Conservation (phyloP, 2,797 vertebrate species). For the Argentina silus region DNA sequence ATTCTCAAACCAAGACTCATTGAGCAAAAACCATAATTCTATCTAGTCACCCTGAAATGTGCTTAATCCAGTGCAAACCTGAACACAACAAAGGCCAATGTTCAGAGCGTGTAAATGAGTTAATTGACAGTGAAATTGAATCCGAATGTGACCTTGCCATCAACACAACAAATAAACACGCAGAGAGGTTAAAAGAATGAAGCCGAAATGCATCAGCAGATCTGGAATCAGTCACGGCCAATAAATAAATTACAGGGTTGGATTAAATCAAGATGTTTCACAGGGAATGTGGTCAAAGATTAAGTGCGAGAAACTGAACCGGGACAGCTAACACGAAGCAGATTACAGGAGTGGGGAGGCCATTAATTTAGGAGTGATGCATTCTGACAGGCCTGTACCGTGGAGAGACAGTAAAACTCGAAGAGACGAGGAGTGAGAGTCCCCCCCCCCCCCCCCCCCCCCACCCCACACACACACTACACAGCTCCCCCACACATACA, state of each 20-base stretch:
- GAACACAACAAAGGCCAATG: not conserved
- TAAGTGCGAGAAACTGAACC: constrained; percentile 59
- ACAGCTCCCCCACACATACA: not conserved
- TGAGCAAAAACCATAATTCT: not conserved
- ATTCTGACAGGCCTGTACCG: constrained; percentile 28
- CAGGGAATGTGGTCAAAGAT: constrained; percentile 62
- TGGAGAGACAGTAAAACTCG: not conserved
- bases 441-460: not conserved
- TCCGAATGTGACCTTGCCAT: constrained; percentile 12
- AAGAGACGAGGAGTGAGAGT: not conserved
- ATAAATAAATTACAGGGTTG: constrained; percentile 56
- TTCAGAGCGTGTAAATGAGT: constrained; percentile 3
- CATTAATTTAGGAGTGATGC: constrained; percentile 47
- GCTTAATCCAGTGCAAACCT: not conserved
- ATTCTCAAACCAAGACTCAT: not conserved
- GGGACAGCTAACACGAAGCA: constrained; percentile 59
- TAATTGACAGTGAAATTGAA: constrained; percentile 17
- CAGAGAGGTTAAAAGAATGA: constrained; percentile 10
- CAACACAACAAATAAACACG: constrained; percentile 12
- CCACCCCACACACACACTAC: not conserved
- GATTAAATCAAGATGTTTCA: constrained; percentile 67
- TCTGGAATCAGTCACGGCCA: constrained; percentile 48
- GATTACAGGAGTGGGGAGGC: constrained; percentile 39
- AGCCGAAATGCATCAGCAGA: constrained; percentile 50
- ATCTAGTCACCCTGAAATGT: not conserved